phyloP scores from a whole-genome alignment of 2,113 vertebrate species.

The Anser cygnoides region DNA sequence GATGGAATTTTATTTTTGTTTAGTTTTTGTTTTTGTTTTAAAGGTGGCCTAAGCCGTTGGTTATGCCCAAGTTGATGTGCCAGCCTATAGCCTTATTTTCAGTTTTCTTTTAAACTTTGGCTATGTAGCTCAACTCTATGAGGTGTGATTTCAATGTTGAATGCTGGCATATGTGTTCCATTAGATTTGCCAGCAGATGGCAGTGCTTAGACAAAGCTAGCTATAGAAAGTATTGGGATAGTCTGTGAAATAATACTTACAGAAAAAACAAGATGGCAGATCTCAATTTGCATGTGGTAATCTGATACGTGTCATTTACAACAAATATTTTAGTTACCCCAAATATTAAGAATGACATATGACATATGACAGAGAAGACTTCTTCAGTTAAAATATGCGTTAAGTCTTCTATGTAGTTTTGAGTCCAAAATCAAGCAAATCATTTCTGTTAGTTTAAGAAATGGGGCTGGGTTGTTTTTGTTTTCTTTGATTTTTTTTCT shows the following conservation, averaged over 20 bases:
- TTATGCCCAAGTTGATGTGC: not conserved
- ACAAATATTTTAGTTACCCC: not conserved
- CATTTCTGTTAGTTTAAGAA: not conserved
- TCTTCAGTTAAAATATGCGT: not conserved
- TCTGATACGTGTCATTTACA: not conserved
- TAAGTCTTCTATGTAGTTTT: not conserved
- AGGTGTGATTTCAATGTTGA: not conserved
- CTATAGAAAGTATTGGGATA: not conserved
- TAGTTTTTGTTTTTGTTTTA: not conserved
- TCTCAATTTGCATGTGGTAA: not conserved
- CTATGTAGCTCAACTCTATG: not conserved
- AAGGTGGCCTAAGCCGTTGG: not conserved
- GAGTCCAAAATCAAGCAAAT: not conserved
- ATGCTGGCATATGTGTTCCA: not conserved
- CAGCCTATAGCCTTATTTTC: not conserved
- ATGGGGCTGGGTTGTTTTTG: not conserved
- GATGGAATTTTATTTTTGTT: not conserved
- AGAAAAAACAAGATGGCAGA: not conserved
- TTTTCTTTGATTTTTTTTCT: not conserved
- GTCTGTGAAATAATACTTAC: not conserved
- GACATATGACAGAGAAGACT: not conserved
- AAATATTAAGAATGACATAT: not conserved
- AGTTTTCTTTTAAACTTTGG: not conserved
- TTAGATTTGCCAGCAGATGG: constrained; percentile 50
- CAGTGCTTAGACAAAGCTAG: constrained; percentile 3